Evolutionary conservation across 1,140 invertebrate species (phyloP).

Genomic region (Megalonaias nervosa): DNA sequence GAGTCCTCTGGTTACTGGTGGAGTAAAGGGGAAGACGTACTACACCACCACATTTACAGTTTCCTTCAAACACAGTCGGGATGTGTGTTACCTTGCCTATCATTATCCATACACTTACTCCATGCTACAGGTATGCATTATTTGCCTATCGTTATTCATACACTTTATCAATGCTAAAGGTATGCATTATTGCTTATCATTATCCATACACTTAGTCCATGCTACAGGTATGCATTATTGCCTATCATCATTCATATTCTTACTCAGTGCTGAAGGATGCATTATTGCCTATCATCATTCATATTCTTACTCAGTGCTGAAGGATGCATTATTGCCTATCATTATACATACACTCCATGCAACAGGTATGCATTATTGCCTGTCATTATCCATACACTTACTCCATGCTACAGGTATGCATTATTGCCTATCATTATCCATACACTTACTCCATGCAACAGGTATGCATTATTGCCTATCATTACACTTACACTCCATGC

Average conservation of each 20-base stretch:
- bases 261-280: conserved; percentile 16
- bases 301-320: conserved; percentile 86
- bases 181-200: conserved; percentile 95
- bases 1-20: conserved; percentile 70
- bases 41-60: conserved; percentile 96
- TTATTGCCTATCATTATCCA: conserved; percentile 85
- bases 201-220: conserved; percentile 96
- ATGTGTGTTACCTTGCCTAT: conserved; percentile 95
- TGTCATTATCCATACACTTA: too few relatives aligned
- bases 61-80: conserved; percentile 90
- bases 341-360: conserved; percentile 93
- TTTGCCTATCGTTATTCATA: conserved; percentile 65
- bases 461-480: conserved; percentile 36
- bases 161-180: conserved; percentile 79
- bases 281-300: background rate
- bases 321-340: conserved; percentile 93
- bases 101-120: conserved; percentile 98
- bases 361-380: conserved; percentile 79
- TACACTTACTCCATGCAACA: too few relatives aligned
- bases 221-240: conserved; percentile 75
- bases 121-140: conserved; percentile 73
- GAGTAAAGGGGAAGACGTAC: conserved; percentile 74
- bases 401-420: too few relatives aligned
- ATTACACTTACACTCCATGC: too few relatives aligned
- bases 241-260: conserved; percentile 79